phyloP scores from a whole-genome alignment of 2,797 vertebrate species.

The Manis javanica region DNA sequence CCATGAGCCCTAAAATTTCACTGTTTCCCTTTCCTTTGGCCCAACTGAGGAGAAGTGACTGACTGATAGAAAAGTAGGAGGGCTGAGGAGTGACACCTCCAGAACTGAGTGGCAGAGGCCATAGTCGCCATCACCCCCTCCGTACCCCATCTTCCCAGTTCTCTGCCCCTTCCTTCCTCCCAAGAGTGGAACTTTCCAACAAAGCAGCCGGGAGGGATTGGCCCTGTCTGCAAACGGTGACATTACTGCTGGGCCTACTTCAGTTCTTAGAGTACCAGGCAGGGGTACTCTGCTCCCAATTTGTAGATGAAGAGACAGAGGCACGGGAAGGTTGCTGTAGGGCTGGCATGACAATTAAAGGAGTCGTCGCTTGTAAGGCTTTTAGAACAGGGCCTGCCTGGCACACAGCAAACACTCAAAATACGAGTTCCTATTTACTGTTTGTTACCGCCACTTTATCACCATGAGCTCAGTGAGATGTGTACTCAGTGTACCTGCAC shows the following conservation, averaged over 20 bases:
- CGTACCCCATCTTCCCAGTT: neutral
- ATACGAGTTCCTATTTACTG: neutral
- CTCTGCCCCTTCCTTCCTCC: neutral
- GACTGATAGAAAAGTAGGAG: neutral
- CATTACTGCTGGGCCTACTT: neutral
- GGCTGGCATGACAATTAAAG: neutral
- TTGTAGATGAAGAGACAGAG: neutral
- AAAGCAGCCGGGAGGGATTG: neutral
- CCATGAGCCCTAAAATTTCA: neutral
- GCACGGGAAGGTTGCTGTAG: neutral
- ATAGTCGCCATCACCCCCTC: too few species aligned
- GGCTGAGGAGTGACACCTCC: accelerated
- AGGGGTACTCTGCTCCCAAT: accelerated
- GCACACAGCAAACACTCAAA: neutral
- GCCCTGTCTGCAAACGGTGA: neutral
- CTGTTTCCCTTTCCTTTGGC: neutral
- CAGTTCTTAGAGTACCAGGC: neutral
- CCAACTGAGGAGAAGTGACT: neutral
- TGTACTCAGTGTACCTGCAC: neutral
- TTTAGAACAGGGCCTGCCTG: neutral
- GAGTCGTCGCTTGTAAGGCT: neutral
- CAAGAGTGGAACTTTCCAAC: neutral
- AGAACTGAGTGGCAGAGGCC: neutral
- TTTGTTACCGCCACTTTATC: neutral
- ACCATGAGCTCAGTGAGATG: neutral